phyloP scores from a whole-genome alignment of 2,888 invertebrate species.

The Dolichomitus sp. region DNA sequence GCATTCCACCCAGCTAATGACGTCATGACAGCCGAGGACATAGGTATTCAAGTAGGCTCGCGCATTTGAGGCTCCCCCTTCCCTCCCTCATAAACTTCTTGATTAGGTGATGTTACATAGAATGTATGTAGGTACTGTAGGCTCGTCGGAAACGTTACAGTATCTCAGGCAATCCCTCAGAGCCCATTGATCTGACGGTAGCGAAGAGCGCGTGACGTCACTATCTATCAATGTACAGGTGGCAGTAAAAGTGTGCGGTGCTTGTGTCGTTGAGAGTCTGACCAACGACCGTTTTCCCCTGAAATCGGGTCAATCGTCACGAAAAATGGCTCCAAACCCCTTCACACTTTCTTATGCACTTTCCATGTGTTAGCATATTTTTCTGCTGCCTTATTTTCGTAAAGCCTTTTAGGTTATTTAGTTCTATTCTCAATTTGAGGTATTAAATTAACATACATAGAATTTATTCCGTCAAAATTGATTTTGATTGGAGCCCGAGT shows the following conservation, averaged over 20 bases:
- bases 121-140: slow-evolving; percentile 29
- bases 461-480: not conserved
- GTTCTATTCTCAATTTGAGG: not conserved
- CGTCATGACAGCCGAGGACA: slow-evolving; percentile 13
- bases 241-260: slow-evolving; percentile 67
- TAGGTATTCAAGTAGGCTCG: not conserved
- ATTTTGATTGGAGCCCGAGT: not conserved
- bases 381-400: not conserved
- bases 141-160: slow-evolving; percentile 1
- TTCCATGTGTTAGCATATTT: not conserved
- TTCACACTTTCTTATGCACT: not conserved
- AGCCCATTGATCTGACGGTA: slow-evolving; percentile 82
- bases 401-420: not conserved
- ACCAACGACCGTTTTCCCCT: slow-evolving; percentile 20
- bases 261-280: slow-evolving; percentile 72
- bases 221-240: slow-evolving; percentile 74
- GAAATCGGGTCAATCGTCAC: slow-evolving; percentile 7
- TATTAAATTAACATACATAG: not conserved
- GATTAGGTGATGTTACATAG: slow-evolving; percentile 13
- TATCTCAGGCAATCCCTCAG: slow-evolving; percentile 75
- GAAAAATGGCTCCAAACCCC: not conserved
- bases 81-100: not conserved
- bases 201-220: slow-evolving; percentile 76
- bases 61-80: not conserved
- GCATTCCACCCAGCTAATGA: slow-evolving; percentile 20